Percentiles rank a stretch among this genome's conserved stretches.
Conservation (phyloP, 1,140 invertebrate species). For the Lasioglossum baleicum region DNA sequence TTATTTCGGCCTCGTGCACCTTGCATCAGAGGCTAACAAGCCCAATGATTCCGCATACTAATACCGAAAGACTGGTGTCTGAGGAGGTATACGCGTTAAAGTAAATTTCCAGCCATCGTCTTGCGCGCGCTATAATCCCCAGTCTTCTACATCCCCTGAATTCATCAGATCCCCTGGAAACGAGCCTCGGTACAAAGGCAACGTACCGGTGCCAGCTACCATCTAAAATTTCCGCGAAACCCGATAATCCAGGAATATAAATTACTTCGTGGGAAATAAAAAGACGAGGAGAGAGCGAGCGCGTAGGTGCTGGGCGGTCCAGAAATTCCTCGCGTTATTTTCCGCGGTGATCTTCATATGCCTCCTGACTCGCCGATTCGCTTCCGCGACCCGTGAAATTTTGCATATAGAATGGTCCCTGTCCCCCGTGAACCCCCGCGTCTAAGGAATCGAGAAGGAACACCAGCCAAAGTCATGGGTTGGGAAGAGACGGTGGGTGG, state of each 20-base stretch:
- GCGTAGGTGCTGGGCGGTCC: constrained; percentile 2
- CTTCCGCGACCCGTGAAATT: constrained; percentile 71
- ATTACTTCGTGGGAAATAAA: constrained; percentile 46
- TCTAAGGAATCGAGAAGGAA: constrained; percentile 22
- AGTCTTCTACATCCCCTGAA: constrained; percentile 4
- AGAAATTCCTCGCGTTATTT: constrained; percentile 64
- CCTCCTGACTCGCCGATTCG: constrained; percentile 57
- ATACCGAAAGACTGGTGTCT: not conserved
- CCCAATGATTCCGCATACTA: not conserved
- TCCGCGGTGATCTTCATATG: constrained; percentile 58
- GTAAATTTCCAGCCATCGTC: not conserved
- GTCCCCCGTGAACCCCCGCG: constrained; percentile 8
- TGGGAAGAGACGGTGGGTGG: not conserved
- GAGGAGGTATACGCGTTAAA: not conserved
- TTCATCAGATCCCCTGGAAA: constrained; percentile 21
- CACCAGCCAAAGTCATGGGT: not conserved
- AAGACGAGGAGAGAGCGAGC: constrained; percentile 9
- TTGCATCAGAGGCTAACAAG: not conserved
- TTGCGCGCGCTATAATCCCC: constrained; percentile 8
- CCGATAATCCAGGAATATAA: constrained; percentile 48
- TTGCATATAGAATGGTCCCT: constrained; percentile 69
- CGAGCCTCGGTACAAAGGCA: constrained; percentile 10
- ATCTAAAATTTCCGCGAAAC: constrained; percentile 34
- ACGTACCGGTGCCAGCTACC: not conserved
- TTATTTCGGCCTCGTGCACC: too few species aligned